These are phyloP conservation scores for Xenotilapia caudafasciata DNA, from an alignment of 2,113 vertebrate species.

Conservation along the genomic window DNA sequence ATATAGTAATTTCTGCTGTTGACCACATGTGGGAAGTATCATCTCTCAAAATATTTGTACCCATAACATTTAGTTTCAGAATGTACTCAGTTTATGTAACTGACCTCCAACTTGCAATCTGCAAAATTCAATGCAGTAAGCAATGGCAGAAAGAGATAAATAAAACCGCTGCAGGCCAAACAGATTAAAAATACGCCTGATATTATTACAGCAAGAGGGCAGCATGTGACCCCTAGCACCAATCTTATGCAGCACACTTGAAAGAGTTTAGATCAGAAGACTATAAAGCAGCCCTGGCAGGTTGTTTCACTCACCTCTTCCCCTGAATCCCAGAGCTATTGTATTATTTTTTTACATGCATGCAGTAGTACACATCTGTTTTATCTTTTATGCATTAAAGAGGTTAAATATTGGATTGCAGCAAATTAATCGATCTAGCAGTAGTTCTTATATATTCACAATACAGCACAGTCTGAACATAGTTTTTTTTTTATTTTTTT, in stretches of 20 bases:
- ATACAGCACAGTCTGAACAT: fast-evolving
- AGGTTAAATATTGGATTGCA: fast-evolving
- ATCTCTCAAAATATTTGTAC: not conserved
- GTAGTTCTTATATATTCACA: not conserved
- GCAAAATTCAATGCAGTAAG: not conserved
- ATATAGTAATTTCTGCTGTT: not conserved
- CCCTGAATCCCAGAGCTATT: fast-evolving
- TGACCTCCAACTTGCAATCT: not conserved
- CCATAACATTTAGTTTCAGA: not conserved
- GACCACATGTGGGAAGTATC: not conserved
- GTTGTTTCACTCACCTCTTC: fast-evolving
- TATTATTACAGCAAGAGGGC: not conserved
- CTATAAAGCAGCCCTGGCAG: not conserved
- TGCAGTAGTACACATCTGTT: not conserved
- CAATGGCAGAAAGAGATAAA: fast-evolving
- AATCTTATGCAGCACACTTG: not conserved
- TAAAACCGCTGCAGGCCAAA: fast-evolving
- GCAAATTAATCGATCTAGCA: fast-evolving
- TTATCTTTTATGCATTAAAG: fast-evolving
- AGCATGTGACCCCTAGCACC: fast-evolving
- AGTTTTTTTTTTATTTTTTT: fast-evolving
- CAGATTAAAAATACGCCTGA: fast-evolving
- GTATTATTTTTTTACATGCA: fast-evolving
- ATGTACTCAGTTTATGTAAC: not conserved
- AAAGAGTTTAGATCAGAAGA: fast-evolving